phyloP scores from a whole-genome alignment of 2,113 vertebrate genomes.

The Corythoichthys intestinalis region DNA sequence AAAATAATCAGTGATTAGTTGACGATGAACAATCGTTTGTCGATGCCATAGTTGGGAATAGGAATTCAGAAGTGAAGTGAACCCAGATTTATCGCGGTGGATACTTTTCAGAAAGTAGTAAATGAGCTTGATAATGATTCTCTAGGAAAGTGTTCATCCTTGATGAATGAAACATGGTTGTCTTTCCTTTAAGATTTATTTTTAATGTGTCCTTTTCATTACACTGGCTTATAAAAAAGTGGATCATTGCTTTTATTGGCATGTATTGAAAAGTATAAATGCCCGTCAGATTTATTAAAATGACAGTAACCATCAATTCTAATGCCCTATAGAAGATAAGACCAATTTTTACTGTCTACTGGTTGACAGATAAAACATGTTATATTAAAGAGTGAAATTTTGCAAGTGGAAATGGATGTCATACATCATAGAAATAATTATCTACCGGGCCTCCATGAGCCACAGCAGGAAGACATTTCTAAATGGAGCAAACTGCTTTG shows the following conservation, averaged over 20 bases:
- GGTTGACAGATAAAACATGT: not conserved
- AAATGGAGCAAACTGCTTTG: conserved; percentile 33
- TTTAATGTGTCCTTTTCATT: no score
- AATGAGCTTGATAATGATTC: no score
- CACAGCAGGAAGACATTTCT: conserved; percentile 28
- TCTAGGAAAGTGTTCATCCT: no score
- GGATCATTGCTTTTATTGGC: no score
- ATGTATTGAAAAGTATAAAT: not conserved
- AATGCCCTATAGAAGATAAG: not conserved
- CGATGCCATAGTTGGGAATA: not conserved
- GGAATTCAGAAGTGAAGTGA: not conserved
- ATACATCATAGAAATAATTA: conserved; percentile 2
- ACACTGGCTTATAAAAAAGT: no score
- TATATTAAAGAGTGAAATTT: conserved; percentile 10
- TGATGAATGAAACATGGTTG: no score
- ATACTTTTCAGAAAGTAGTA: not conserved
- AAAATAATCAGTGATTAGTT: no score
- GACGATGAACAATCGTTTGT: not conserved
- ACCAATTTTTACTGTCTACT: not conserved
- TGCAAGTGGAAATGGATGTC: not conserved
- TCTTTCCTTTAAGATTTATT: not conserved
- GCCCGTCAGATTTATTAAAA: not conserved
- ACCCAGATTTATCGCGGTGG: not conserved
- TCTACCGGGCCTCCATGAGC: not conserved
- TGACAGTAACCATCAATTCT: not conserved